phyloP scores from a whole-genome alignment of 2,888 invertebrate genomes.

The Habrosyne pyritoides region DNA sequence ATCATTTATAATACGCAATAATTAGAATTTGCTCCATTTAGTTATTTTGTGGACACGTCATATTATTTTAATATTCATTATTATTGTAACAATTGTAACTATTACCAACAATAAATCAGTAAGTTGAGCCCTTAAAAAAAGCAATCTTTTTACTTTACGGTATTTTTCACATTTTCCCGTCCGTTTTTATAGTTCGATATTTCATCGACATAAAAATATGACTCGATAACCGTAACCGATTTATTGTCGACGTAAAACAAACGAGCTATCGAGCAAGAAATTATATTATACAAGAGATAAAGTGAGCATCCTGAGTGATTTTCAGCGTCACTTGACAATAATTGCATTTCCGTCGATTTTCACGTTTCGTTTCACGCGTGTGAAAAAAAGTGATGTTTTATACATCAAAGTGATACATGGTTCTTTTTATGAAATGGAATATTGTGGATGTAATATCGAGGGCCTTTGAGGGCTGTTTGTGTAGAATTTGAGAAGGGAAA shows the following conservation, averaged over 20 bases:
- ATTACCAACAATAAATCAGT: no score
- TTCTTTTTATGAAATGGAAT: constrained; percentile 3
- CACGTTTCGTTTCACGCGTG: constrained; percentile 1
- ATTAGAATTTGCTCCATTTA: no score
- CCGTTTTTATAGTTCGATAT: not conserved
- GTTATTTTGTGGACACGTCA: no score
- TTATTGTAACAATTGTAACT: no score
- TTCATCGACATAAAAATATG: not conserved
- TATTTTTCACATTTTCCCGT: not conserved
- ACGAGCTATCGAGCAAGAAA: not conserved
- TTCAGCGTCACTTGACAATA: constrained; percentile 2
- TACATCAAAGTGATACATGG: constrained; percentile 1
- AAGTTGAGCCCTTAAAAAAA: no score
- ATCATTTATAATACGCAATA: no score
- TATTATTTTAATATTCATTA: no score
- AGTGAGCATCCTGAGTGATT: not conserved
- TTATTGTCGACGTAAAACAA: not conserved
- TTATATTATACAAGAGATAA: not conserved
- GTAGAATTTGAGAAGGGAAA: not conserved
- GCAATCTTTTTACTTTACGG: no score
- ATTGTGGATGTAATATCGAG: not conserved
- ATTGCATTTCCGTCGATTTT: not conserved
- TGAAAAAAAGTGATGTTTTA: not conserved
- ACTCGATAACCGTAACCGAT: not conserved
- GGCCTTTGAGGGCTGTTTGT: not conserved